Evolutionary conservation across 2,797 vertebrate species (phyloP).

Genomic region (Megalops cyprinoides): DNA sequence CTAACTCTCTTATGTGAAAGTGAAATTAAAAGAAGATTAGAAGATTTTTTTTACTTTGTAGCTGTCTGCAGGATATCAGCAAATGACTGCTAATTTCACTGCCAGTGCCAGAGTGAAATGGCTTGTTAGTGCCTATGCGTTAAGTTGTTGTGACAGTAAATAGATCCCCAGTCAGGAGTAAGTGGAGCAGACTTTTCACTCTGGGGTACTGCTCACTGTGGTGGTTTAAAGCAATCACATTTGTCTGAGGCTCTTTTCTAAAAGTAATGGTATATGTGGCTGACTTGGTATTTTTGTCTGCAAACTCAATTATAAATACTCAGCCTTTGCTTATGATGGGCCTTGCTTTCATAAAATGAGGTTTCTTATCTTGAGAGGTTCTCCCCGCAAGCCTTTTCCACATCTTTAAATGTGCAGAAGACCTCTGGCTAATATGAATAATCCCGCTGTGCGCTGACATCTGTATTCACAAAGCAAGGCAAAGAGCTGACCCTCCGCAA

Average conservation of each 20-base stretch:
- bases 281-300: neutral
- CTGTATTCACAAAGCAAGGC: slow-evolving; percentile 37
- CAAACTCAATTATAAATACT: neutral
- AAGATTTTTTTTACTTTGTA: neutral
- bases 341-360: neutral
- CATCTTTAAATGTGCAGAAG: slow-evolving; percentile 46
- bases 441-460: slow-evolving; percentile 47
- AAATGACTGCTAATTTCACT: neutral
- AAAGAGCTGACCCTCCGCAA: slow-evolving; percentile 54
- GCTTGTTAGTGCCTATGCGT: neutral
- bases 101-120: neutral
- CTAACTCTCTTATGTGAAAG: too few relatives aligned
- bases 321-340: neutral
- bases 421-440: slow-evolving; percentile 56
- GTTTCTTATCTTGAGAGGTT: neutral
- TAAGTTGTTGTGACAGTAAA: neutral
- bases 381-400: neutral
- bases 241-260: neutral
- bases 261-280: neutral
- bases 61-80: neutral
- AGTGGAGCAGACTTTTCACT: neutral
- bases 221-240: neutral
- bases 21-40: too few relatives aligned
- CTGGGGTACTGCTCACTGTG: neutral
- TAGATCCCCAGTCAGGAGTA: neutral